Evolutionary conservation across 92 coral and sea anemone genomes (phyloP), one percentile per base, ranked within the genome.

Genomic region (Heteractis magnifica): DNA sequence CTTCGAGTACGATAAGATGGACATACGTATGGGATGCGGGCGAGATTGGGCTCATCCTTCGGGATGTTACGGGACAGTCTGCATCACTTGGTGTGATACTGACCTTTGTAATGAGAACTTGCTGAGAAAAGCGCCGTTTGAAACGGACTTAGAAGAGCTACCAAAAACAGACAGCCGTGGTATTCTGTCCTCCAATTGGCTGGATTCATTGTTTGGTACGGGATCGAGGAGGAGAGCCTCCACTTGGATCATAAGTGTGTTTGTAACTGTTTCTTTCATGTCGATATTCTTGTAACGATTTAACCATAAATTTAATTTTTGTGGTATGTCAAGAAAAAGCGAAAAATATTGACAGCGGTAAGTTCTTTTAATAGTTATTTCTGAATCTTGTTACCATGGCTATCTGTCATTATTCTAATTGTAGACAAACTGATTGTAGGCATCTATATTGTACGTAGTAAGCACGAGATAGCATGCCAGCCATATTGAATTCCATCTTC

Each of bases 41-140:
- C 83, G 93, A 8, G 93, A 90, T 70, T 90, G 93, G 93, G 53
- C 82, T 20, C 80, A 80, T 49, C 91, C 93, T 79, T 86, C 86
- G 71, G 93, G 93, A 6, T 90, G 93, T 49, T 77, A 90, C 74
- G 89, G 88, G 48, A 87, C 72, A 12, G 71, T 72, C 34, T 90
- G 93, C 84, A 81, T 90, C 20, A 87, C 72, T 9, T 90, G 93
- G 93, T 90, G 93, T 74, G 58, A 80, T 2, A 71, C 48, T 4
- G 87, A 87, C 49, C 60, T 86, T 82, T 90, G 93, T 56, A 90
- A 90, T 77, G 87, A 87, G 19, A 85, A 56, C 41, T 88, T 90
- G 50, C 44, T 85, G 15, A 62, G 88, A 53, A 49, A 85, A 15
- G 88, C 88, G 1, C 88, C 88, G 6, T 85, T 85, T 78, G 83